Percentiles rank a stretch among this genome's conserved stretches.
phyloP scores from a whole-genome alignment of 2,888 invertebrate genomes.

The Amblyteles armatorius region DNA sequence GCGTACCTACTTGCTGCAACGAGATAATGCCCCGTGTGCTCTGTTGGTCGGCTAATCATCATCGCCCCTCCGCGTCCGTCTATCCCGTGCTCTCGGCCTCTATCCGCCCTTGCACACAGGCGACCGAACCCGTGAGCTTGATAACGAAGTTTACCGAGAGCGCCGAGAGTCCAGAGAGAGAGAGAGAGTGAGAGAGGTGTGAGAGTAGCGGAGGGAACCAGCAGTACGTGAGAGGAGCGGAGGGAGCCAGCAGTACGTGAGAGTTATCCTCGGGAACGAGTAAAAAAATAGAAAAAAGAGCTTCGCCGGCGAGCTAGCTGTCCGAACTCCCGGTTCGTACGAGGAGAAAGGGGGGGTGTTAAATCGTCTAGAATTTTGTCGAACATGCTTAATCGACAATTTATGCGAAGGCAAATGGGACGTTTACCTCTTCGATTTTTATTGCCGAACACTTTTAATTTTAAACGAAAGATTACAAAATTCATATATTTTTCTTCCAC shows the following conservation, averaged over 20 bases:
- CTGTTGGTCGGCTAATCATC: conserved; percentile 65
- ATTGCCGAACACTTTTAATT: not conserved
- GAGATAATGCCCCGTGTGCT: conserved; percentile 65
- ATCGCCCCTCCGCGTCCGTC: conserved; percentile 31
- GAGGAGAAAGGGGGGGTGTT: conserved; percentile 29
- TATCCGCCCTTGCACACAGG: conserved; percentile 29
- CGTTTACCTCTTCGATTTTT: conserved; percentile 1
- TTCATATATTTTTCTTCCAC: not conserved
- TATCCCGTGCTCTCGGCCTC: conserved; percentile 29
- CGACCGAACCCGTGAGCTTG: conserved; percentile 45
- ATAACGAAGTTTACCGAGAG: conserved; percentile 66
- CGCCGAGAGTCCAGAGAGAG: conserved; percentile 30
- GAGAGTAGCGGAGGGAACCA: not conserved
- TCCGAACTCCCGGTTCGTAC: conserved; percentile 26
- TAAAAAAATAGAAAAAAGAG: conserved; percentile 52
- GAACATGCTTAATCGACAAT: conserved; percentile 49
- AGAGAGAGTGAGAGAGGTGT: not conserved
- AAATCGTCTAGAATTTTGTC: conserved; percentile 53
- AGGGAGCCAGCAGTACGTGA: conserved; percentile 15
- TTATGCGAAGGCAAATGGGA: conserved; percentile 7
- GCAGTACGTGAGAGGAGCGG: not conserved
- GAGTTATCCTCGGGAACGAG: conserved; percentile 25
- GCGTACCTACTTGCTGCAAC: conserved; percentile 60
- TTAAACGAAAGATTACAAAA: not conserved
- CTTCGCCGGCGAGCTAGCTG: conserved; percentile 34